phyloP scores from a whole-genome alignment of 2,113 vertebrate genomes.

The Mastomys natalensis region DNA sequence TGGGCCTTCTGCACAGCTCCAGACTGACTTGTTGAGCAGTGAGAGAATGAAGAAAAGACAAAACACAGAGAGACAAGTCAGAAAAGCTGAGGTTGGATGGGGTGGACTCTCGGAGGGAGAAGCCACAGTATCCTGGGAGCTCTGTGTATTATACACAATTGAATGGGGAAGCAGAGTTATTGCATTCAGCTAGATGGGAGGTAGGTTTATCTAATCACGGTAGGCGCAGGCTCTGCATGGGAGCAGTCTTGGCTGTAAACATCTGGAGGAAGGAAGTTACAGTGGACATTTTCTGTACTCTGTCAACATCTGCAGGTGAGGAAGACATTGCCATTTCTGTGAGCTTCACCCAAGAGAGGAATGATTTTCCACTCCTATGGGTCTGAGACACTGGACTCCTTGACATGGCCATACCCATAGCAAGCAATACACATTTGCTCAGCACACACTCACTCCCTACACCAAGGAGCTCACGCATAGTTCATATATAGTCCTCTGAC shows the following conservation, averaged over 20 bases:
- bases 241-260: background rate
- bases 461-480: background rate
- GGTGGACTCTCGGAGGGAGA: background rate
- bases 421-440: background rate
- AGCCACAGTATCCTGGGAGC: no score
- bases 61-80: background rate
- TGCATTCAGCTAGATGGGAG: background rate
- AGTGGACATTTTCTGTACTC: background rate
- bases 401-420: background rate
- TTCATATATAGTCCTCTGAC: background rate
- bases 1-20: background rate
- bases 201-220: background rate
- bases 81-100: background rate
- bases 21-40: background rate
- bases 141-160: no score
- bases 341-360: background rate
- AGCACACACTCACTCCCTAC: background rate
- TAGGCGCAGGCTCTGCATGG: background rate
- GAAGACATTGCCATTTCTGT: background rate
- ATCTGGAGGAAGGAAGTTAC: background rate
- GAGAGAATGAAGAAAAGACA: background rate
- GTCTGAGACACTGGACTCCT: background rate
- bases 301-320: background rate
- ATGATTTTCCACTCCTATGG: background rate
- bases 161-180: background rate